phyloP scores from a whole-genome alignment of 2,797 vertebrate species.

The Brotula barbata region DNA sequence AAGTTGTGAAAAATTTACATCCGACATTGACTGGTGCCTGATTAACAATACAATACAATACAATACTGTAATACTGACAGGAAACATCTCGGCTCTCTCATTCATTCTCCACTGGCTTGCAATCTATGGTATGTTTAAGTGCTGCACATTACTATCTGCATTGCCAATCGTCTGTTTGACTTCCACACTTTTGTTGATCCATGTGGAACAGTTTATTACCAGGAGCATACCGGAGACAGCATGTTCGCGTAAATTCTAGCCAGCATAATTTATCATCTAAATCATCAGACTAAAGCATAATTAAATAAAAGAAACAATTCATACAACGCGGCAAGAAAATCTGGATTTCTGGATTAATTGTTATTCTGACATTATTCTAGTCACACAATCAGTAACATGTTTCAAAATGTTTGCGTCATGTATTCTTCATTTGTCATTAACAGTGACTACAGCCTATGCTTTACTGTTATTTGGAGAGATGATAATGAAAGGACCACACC shows the following conservation, averaged over 20 bases:
- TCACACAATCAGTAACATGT: too few species aligned
- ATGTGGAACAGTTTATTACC: constrained; percentile 22
- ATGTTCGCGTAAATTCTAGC: too few species aligned
- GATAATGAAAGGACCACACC: neutral
- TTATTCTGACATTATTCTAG: too few species aligned
- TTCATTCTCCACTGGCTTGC: neutral
- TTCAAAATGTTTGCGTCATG: neutral
- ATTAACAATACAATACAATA: neutral
- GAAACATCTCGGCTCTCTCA: neutral
- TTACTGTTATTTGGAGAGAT: constrained; percentile 1
- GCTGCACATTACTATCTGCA: too few species aligned
- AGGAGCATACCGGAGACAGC: neutral
- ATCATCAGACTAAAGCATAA: too few species aligned
- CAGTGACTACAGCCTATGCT: neutral
- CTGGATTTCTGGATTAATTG: too few species aligned
- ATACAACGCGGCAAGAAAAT: too few species aligned
- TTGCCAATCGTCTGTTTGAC: neutral
- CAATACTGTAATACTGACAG: neutral
- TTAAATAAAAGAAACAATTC: too few species aligned
- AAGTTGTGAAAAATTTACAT: neutral
- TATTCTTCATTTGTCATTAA: constrained; percentile 18
- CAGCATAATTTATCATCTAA: too few species aligned
- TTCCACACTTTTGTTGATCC: constrained; percentile 16
- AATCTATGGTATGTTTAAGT: too few species aligned
- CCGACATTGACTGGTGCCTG: neutral